Evolutionary conservation across 2,888 invertebrate species (phyloP).

Genomic region (Yponomeuta malinellus): DNA sequence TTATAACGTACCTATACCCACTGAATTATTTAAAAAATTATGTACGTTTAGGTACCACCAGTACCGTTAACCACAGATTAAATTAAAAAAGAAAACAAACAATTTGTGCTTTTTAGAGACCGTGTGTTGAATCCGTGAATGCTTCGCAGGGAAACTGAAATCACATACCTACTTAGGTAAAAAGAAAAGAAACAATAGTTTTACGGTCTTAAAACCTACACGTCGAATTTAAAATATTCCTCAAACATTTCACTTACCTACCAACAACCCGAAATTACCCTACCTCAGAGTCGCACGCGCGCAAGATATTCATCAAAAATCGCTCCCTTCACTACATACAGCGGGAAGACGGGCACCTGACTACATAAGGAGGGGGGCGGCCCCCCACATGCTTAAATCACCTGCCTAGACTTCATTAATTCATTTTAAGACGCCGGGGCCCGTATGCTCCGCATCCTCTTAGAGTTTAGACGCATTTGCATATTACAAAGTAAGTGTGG

Average conservation of each 20-base stretch:
- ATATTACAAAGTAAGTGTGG: constrained; percentile 73
- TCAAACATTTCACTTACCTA: neutral
- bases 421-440: constrained; percentile 70
- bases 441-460: constrained; percentile 43
- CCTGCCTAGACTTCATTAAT: constrained; percentile 58
- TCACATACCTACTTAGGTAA: no score
- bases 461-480: constrained; percentile 62
- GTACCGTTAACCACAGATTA: no score
- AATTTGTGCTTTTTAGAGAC: no score
- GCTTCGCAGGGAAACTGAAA: no score
- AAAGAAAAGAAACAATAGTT: no score
- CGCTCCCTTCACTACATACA: neutral
- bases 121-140: no score
- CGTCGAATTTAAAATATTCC: neutral
- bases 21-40: no score
- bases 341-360: neutral
- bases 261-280: neutral
- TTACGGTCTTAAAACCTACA: neutral
- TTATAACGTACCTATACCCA: no score
- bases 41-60: no score
- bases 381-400: constrained; percentile 40
- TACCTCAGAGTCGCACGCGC: neutral
- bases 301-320: neutral
- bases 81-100: no score
- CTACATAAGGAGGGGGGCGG: neutral